Conservation (phyloP, 2,113 vertebrate species). For the Macquaria australasica region DNA sequence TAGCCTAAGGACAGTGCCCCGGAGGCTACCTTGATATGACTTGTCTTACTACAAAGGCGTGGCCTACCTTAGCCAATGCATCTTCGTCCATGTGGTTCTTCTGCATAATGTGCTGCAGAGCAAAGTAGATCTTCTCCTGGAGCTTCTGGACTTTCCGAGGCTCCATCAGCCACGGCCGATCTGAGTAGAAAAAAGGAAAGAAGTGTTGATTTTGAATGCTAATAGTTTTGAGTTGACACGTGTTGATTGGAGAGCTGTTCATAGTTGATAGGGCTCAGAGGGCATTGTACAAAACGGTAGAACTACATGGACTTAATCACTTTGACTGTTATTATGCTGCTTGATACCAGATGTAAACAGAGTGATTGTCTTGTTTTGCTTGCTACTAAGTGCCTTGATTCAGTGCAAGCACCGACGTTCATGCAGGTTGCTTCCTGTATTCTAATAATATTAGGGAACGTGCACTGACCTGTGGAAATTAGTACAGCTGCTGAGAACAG, state of each 20-base stretch:
- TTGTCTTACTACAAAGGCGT: background rate
- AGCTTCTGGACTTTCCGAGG: constrained; percentile 98
- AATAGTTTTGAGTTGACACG: background rate
- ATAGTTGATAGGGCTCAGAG: background rate
- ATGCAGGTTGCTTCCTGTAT: background rate
- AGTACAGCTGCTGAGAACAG: constrained; percentile 98
- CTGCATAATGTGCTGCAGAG: constrained; percentile 99
- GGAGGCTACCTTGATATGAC: background rate
- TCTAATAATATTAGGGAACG: constrained; percentile 5
- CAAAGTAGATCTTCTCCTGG: constrained; percentile 99
- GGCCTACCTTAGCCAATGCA: constrained; percentile 92
- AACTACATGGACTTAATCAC: background rate
- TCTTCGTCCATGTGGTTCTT: constrained; percentile 99
- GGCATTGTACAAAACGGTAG: background rate
- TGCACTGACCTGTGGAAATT: constrained; percentile 94
- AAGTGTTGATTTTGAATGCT: background rate
- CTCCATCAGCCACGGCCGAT: constrained; percentile 99
- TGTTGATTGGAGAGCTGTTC: background rate
- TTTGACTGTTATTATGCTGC: background rate
- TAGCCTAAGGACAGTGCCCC: background rate
- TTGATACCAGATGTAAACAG: background rate
- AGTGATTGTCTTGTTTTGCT: background rate
- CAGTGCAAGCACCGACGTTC: background rate
- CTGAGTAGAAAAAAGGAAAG: constrained; percentile 72
- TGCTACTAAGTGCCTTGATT: background rate